phyloP scores from a whole-genome alignment of 2,113 vertebrate genomes.

The Thamnaconus septentrionalis region DNA sequence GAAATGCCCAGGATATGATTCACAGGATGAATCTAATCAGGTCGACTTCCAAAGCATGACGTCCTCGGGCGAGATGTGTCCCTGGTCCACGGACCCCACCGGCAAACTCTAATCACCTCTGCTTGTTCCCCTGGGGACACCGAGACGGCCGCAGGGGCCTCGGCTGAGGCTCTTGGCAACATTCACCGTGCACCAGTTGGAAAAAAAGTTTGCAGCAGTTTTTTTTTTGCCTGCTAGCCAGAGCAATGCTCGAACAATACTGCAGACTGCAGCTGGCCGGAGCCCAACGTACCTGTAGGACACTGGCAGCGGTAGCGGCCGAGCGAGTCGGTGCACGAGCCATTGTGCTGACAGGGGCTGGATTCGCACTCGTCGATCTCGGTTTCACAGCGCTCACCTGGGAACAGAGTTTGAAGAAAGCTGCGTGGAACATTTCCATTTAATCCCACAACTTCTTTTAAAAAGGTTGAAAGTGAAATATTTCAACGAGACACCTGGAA shows the following conservation, averaged over 20 bases:
- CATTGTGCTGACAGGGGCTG: constrained; percentile 77
- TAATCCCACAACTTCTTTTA: no score
- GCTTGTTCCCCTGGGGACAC: constrained; percentile 18
- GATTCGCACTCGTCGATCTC: constrained; percentile 74
- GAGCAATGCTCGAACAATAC: constrained; percentile 17
- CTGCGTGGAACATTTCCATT: not conserved
- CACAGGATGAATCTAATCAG: constrained; percentile 12
- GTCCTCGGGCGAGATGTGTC: constrained; percentile 20
- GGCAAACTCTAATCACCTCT: constrained; percentile 34
- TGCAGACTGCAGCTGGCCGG: not conserved
- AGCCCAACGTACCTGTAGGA: constrained; percentile 71
- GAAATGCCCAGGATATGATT: not conserved
- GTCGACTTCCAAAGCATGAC: constrained; percentile 7
- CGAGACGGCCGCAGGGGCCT: constrained; percentile 17
- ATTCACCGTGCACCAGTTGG: constrained; percentile 6
- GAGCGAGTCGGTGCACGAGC: constrained; percentile 70
- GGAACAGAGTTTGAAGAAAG: constrained; percentile 4
- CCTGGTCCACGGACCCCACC: not conserved
- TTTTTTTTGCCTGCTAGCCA: constrained; percentile 4
- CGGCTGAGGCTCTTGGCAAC: constrained; percentile 9
- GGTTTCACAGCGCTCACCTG: constrained; percentile 77
- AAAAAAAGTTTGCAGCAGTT: constrained; percentile 5
- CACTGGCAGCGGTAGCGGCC: constrained; percentile 77
- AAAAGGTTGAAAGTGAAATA: no score
- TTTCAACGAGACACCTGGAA: no score